phyloP scores from a whole-genome alignment of 2,888 invertebrate genomes.

The Pegoplata infirma region DNA sequence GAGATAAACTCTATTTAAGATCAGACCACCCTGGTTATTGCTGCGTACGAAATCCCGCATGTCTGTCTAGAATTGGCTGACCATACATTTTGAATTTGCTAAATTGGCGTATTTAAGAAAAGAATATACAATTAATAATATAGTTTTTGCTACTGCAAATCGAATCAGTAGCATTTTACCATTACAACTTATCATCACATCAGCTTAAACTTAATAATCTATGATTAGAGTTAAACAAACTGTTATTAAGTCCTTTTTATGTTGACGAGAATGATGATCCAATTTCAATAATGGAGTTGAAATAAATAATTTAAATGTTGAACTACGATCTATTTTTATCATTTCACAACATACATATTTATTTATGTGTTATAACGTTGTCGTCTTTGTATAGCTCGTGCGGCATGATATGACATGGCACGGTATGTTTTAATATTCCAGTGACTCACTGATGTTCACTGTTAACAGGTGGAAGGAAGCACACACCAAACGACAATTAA shows the following conservation, averaged over 20 bases:
- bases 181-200: conserved; percentile 42
- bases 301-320: conserved; percentile 6
- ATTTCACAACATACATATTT: conserved; percentile 39
- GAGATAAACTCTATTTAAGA: conserved; percentile 1
- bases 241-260: conserved; percentile 44
- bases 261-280: not conserved
- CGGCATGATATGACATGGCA: conserved; percentile 19
- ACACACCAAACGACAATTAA: conserved; percentile 56
- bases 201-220: conserved; percentile 53
- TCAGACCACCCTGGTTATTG: conserved; percentile 41
- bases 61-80: conserved; percentile 10
- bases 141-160: conserved; percentile 20
- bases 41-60: conserved; percentile 35
- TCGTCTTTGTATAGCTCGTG: conserved; percentile 33
- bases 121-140: not conserved
- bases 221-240: conserved; percentile 51
- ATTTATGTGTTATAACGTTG: conserved; percentile 22
- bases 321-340: conserved; percentile 52
- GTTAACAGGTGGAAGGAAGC: conserved; percentile 61
- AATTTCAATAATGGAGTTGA: not conserved
- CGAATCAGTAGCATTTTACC: not conserved
- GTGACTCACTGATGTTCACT: not conserved
- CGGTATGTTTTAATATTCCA: conserved; percentile 36
- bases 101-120: not conserved
- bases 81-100: conserved; percentile 9